Evolutionary conservation across 2,888 invertebrate species (phyloP).

Genomic region (Ormyrus nitidulus): DNA sequence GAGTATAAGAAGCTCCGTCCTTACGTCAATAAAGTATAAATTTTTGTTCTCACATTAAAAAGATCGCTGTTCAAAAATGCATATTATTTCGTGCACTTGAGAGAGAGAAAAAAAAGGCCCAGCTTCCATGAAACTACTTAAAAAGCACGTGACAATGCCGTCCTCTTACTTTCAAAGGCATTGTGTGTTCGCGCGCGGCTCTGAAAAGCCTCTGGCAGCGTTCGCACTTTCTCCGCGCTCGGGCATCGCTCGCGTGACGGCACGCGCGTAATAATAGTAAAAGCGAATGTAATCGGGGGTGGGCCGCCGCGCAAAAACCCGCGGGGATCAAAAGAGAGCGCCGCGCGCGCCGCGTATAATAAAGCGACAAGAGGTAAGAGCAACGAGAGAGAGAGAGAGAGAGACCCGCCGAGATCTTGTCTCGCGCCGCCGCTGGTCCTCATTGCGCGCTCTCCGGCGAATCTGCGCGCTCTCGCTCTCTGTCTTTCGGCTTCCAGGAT

Average conservation of each 20-base stretch:
- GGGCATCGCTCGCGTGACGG: neutral
- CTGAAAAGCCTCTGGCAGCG: too few species aligned
- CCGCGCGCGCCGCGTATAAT: slow-evolving; percentile 31
- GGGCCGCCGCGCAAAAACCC: neutral
- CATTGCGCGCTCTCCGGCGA: slow-evolving; percentile 24
- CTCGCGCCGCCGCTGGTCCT: slow-evolving; percentile 2
- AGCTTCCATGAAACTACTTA: too few species aligned
- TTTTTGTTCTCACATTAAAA: too few species aligned
- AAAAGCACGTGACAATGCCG: too few species aligned
- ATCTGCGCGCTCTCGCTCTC: neutral
- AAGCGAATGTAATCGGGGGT: slow-evolving; percentile 68
- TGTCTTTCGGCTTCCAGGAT: neutral
- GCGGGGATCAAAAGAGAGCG: slow-evolving; percentile 35
- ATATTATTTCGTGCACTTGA: too few species aligned
- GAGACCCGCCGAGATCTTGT: slow-evolving; percentile 36
- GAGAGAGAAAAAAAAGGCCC: too few species aligned
- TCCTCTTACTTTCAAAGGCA: too few species aligned
- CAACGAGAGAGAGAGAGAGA: neutral
- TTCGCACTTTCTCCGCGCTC: neutral
- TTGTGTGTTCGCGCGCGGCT: too few species aligned
- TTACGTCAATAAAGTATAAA: too few species aligned
- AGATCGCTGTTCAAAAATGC: too few species aligned
- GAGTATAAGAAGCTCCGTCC: too few species aligned
- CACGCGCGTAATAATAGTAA: slow-evolving; percentile 71
- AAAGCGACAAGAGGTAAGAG: neutral